Percentiles rank a stretch among this genome's conserved stretches.
These are phyloP conservation scores for Zhuqinia jingwanae DNA, from an alignment of 2,888 invertebrate genomes.

Conservation along the genomic window DNA sequence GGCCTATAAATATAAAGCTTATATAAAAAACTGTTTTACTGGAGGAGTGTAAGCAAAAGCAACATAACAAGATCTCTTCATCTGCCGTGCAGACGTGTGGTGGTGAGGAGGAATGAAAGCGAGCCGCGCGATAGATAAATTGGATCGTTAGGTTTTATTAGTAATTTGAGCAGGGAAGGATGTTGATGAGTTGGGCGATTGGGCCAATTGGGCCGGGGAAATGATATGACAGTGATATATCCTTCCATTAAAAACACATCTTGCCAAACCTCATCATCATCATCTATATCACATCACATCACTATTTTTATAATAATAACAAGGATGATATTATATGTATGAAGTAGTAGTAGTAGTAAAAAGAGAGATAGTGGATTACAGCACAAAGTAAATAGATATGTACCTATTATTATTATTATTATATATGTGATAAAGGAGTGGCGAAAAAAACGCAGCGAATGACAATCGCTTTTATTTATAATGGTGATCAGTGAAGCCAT, in stretches of 20 bases:
- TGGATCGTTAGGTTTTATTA: conserved; percentile 72
- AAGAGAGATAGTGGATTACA: no score
- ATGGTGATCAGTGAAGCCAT: no score
- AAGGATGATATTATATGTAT: not conserved
- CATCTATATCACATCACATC: not conserved
- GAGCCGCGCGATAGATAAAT: conserved; percentile 71
- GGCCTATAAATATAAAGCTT: conserved; percentile 7
- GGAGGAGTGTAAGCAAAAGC: conserved; percentile 35
- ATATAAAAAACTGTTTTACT: conserved; percentile 33
- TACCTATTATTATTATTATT: no score
- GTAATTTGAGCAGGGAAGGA: conserved; percentile 74
- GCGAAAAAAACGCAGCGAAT: conserved; percentile 53
- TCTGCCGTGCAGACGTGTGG: conserved; percentile 66
- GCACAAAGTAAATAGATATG: no score
- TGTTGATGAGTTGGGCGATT: conserved; percentile 71
- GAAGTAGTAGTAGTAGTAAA: no score
- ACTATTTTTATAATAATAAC: not conserved
- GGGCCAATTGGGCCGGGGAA: conserved; percentile 72
- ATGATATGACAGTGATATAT: conserved; percentile 79
- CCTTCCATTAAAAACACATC: conserved; percentile 78
- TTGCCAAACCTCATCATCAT: conserved; percentile 62
- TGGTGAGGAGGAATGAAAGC: conserved; percentile 62
- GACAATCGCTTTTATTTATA: conserved; percentile 19
- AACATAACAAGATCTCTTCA: conserved; percentile 65
- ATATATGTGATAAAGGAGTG: conserved; percentile 52